phyloP scores from a whole-genome alignment of 2,888 invertebrate species.

The Oxyteleia sp. region DNA sequence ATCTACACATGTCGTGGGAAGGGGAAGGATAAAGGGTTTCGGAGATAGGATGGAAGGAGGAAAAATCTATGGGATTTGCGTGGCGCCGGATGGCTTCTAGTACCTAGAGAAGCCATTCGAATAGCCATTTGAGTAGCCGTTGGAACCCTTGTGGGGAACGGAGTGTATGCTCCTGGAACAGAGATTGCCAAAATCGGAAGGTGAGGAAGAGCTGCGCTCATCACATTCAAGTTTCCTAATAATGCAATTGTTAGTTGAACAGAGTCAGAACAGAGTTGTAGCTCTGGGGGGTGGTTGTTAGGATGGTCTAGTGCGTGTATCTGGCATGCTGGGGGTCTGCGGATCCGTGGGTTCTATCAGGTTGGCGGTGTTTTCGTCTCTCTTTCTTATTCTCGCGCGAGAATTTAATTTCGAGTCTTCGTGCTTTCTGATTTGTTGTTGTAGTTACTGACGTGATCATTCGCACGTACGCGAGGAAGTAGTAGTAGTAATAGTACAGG shows the following conservation, averaged over 20 bases:
- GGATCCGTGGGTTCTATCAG: conserved; percentile 49
- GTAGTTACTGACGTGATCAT: conserved; percentile 33
- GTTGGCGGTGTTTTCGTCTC: conserved; percentile 61
- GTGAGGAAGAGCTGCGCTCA: too few species aligned
- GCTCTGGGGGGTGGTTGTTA: conserved; percentile 52
- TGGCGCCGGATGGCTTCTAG: too few species aligned
- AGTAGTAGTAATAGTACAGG: conserved; percentile 50
- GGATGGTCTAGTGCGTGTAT: conserved; percentile 38
- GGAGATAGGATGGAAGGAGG: conserved; percentile 35
- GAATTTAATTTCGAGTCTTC: neutral
- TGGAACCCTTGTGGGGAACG: too few species aligned
- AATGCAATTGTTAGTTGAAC: too few species aligned
- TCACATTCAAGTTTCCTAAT: too few species aligned
- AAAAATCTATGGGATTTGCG: conserved; percentile 75
- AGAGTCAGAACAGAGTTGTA: conserved; percentile 35
- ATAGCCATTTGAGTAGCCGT: too few species aligned
- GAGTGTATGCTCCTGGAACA: too few species aligned
- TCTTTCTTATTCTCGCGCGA: conserved; percentile 66
- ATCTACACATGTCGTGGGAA: too few species aligned
- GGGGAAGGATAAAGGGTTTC: too few species aligned
- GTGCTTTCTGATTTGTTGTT: neutral
- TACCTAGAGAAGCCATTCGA: too few species aligned
- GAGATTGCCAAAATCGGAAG: too few species aligned
- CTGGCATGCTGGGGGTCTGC: conserved; percentile 66
- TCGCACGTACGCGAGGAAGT: conserved; percentile 39